phyloP scores from a whole-genome alignment of 2,888 invertebrate genomes.

The Netelia inedita region DNA sequence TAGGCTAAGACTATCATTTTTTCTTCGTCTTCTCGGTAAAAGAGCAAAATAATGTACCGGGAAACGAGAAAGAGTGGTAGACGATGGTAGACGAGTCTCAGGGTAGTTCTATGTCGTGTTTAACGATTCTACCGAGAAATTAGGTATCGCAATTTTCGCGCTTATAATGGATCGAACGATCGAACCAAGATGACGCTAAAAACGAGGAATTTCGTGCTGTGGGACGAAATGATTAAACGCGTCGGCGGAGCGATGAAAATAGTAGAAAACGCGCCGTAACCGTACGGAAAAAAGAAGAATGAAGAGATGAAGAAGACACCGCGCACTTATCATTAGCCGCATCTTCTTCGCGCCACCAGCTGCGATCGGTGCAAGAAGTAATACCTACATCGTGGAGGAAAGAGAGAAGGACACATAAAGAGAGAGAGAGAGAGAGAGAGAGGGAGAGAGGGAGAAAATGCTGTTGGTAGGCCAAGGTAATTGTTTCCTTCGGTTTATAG shows the following conservation, averaged over 20 bases:
- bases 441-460: slow-evolving; percentile 5
- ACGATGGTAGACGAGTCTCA: too few relatives aligned
- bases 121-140: too few relatives aligned
- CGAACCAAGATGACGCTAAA: background rate
- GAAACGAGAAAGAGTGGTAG: too few relatives aligned
- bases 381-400: background rate
- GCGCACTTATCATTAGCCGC: slow-evolving; percentile 83
- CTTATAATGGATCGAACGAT: too few relatives aligned
- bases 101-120: too few relatives aligned
- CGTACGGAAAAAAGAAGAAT: slow-evolving; percentile 27
- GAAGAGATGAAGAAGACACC: slow-evolving; percentile 54
- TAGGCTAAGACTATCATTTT: too few relatives aligned
- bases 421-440: slow-evolving; percentile 16
- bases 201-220: background rate
- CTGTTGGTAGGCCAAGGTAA: slow-evolving; percentile 78
- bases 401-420: slow-evolving; percentile 4
- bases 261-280: slow-evolving; percentile 12
- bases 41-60: too few relatives aligned
- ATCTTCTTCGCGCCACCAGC: slow-evolving; percentile 78
- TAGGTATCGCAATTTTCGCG: too few relatives aligned
- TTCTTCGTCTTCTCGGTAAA: too few relatives aligned
- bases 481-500: slow-evolving; percentile 85
- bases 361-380: slow-evolving; percentile 38
- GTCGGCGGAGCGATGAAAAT: background rate
- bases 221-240: background rate